Conservation (phyloP, 1,140 invertebrate species). For the Amyelois transitella region DNA sequence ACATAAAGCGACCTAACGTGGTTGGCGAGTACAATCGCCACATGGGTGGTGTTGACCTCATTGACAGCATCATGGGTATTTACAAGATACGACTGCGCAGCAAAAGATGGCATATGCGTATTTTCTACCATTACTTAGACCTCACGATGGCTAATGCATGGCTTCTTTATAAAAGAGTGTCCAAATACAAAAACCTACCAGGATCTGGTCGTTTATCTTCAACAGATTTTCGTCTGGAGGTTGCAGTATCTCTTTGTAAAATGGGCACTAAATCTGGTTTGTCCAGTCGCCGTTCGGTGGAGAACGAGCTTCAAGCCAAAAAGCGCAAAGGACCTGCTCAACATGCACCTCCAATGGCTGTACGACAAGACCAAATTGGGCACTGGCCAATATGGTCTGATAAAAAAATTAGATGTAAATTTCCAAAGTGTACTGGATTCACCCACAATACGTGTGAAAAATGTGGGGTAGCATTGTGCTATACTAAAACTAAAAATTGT, state of each 20-base stretch:
- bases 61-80: too few relatives aligned
- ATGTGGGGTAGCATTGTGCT: slow-evolving; percentile 28
- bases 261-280: slow-evolving; percentile 9
- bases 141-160: too few relatives aligned
- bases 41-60: too few relatives aligned
- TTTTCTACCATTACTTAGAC: too few relatives aligned
- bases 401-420: slow-evolving; percentile 30
- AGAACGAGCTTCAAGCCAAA: slow-evolving; percentile 22
- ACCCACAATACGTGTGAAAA: slow-evolving; percentile 22
- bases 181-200: too few relatives aligned
- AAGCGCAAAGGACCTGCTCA: slow-evolving; percentile 11
- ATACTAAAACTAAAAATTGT: slow-evolving; percentile 16
- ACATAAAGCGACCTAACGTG: slow-evolving; percentile 32
- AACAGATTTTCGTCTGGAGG: slow-evolving; percentile 28
- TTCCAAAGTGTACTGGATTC: slow-evolving; percentile 26
- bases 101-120: too few relatives aligned
- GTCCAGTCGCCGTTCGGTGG: slow-evolving; percentile 8
- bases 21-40: too few relatives aligned
- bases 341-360: slow-evolving; percentile 2
- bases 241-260: slow-evolving; percentile 21
- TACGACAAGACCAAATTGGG: slow-evolving; percentile 22
- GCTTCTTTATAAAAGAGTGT: too few relatives aligned
- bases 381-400: slow-evolving; percentile 34
- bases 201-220: too few relatives aligned
- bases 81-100: too few relatives aligned